Conservation (phyloP, 2,113 vertebrate species). For the Raja brachyura region DNA sequence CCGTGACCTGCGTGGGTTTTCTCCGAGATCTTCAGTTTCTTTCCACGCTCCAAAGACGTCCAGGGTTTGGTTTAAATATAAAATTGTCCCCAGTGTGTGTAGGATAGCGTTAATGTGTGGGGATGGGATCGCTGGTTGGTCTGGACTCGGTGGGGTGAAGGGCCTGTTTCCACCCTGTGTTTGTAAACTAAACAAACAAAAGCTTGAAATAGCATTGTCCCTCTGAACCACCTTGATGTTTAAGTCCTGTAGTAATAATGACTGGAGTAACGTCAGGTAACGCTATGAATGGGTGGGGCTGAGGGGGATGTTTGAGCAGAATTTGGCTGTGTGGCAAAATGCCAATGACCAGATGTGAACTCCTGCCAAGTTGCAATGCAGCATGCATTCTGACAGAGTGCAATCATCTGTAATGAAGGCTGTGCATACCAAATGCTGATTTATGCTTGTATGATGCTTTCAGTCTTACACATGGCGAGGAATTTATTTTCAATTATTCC, state of each 20-base stretch:
- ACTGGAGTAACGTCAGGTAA: neutral
- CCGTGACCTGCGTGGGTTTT: no score
- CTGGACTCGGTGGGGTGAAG: no score
- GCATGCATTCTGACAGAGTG: neutral
- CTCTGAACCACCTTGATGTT: neutral
- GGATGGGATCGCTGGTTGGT: no score
- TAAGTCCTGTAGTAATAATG: neutral
- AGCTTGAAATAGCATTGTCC: no score
- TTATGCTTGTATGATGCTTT: conserved; percentile 8
- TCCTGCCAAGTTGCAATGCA: conserved; percentile 17
- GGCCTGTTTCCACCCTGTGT: no score
- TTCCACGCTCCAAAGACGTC: no score
- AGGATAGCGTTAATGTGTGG: no score
- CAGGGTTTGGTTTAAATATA: no score
- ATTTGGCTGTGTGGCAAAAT: neutral
- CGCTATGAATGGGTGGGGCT: no score
- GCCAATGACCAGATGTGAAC: conserved; percentile 19
- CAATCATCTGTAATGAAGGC: conserved; percentile 14
- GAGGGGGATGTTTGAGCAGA: neutral
- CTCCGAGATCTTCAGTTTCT: no score
- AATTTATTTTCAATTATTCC: conserved; percentile 9
- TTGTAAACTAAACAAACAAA: no score
- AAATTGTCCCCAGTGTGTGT: no score
- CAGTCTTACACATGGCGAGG: neutral
- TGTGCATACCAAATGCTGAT: neutral